A percentile compares a stretch with the other conserved stretches of the same genome.
Conservation (phyloP, 2,113 vertebrate genomes). For the Bufo bufo region DNA sequence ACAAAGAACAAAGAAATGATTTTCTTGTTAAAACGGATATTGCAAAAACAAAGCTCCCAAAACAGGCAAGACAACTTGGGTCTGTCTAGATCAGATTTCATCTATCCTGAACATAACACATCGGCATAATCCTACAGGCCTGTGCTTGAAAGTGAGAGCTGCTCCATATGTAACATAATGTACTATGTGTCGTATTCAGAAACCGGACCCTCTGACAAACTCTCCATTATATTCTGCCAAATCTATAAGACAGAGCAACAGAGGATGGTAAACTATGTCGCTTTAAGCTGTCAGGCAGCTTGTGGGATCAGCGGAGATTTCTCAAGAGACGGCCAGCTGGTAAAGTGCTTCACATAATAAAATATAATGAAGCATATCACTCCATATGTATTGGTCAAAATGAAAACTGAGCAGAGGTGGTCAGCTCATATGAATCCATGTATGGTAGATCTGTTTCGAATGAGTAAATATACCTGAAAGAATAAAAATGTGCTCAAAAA, state of each 20-base stretch:
- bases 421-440: neutral
- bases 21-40: neutral
- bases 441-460: neutral
- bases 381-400: neutral
- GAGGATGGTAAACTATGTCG: neutral
- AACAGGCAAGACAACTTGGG: neutral
- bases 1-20: neutral
- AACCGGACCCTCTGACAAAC: conserved; percentile 5
- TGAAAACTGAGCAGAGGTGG: neutral
- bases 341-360: conserved; percentile 7
- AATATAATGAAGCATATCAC: neutral
- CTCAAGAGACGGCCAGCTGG: neutral
- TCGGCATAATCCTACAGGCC: neutral
- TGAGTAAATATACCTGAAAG: neutral
- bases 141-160: neutral
- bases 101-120: conserved; percentile 14
- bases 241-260: conserved; percentile 25
- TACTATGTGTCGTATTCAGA: neutral
- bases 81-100: conserved; percentile 28
- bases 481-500: neutral
- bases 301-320: conserved; percentile 13
- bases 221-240: neutral
- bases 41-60: neutral
- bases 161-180: neutral
- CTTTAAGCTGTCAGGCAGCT: neutral